Percentiles rank a stretch among this genome's conserved stretches.
Evolutionary conservation across 2,888 invertebrate species (phyloP).

Genomic region (Hermaeophaga mercurialis): DNA sequence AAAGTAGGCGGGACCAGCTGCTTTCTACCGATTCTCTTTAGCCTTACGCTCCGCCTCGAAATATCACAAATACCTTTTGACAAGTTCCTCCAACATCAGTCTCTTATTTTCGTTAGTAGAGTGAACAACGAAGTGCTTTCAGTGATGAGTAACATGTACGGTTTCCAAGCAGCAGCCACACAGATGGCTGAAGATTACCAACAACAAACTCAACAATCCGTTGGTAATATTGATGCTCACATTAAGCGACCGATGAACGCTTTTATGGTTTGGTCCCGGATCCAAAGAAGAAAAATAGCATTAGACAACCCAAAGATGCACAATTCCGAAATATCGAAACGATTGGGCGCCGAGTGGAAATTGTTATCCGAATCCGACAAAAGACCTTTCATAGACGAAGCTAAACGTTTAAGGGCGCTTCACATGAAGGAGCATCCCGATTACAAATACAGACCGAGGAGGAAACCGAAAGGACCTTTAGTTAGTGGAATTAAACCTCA

Average conservation of each 20-base stretch:
- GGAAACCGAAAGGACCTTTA: slow-evolving; percentile 80
- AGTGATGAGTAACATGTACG: slow-evolving; percentile 50
- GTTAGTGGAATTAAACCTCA: slow-evolving; percentile 50
- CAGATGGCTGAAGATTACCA: slow-evolving; percentile 53
- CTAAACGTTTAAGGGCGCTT: slow-evolving; percentile 82
- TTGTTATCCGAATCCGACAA: slow-evolving; percentile 84
- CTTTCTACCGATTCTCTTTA: slow-evolving; percentile 46
- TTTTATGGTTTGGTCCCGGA: slow-evolving; percentile 96
- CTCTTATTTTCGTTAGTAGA: slow-evolving; percentile 41
- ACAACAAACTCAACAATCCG: slow-evolving; percentile 39
- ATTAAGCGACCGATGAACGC: slow-evolving; percentile 98
- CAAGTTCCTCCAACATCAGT: slow-evolving; percentile 44
- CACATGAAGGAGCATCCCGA: slow-evolving; percentile 94
- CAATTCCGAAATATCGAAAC: slow-evolving; percentile 88
- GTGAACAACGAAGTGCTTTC: slow-evolving; percentile 33
- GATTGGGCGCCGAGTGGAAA: slow-evolving; percentile 94
- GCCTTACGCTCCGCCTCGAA: slow-evolving; percentile 41
- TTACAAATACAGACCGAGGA: slow-evolving; percentile 85
- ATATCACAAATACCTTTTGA: slow-evolving; percentile 44
- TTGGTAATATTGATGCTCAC: slow-evolving; percentile 62
- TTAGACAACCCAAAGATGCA: slow-evolving; percentile 94
- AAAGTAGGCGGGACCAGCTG: slow-evolving; percentile 48
- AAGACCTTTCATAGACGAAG: slow-evolving; percentile 93
- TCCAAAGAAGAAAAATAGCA: slow-evolving; percentile 90
- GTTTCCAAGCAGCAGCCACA: slow-evolving; percentile 41